These are phyloP conservation scores for Eulithis testata DNA, from an alignment of 2,888 invertebrate species.

Conservation along the genomic window DNA sequence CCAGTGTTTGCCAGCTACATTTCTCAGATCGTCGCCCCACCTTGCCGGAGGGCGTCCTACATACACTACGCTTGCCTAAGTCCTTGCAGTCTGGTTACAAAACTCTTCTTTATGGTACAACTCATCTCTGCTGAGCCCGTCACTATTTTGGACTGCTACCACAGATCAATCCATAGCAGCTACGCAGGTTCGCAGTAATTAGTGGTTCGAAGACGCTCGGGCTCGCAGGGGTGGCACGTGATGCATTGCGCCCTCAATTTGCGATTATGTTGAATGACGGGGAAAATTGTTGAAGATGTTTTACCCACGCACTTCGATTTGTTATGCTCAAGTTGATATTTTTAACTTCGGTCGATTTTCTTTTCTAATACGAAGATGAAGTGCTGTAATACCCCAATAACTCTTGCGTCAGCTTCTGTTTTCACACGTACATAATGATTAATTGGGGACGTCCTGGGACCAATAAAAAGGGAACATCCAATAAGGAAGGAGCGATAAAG, in stretches of 20 bases:
- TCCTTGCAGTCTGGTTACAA: no score
- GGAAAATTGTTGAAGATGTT: constrained; percentile 11
- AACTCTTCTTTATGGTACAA: no score
- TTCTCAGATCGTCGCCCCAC: no score
- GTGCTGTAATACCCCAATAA: constrained; percentile 8
- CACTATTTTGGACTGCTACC: constrained; percentile 10
- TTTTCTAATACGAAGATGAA: background rate
- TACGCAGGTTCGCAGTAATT: constrained; percentile 68
- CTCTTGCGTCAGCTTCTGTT: background rate
- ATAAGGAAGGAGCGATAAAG: constrained; percentile 14
- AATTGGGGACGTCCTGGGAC: constrained; percentile 13
- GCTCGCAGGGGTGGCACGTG: constrained; percentile 42
- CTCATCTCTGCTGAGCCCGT: background rate
- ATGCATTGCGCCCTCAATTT: constrained; percentile 26
- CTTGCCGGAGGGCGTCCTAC: no score
- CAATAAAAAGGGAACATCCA: constrained; percentile 22
- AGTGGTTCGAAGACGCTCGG: constrained; percentile 57
- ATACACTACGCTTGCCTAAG: no score
- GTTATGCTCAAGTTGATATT: background rate
- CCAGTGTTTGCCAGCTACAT: no score
- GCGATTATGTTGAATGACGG: constrained; percentile 21
- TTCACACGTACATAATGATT: constrained; percentile 13
- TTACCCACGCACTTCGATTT: constrained; percentile 3
- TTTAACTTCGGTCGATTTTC: background rate
- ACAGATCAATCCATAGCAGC: constrained; percentile 17